Base-by-base conservation (phyloP, 1,140 invertebrate species). In the Homarus americanus region DNA sequence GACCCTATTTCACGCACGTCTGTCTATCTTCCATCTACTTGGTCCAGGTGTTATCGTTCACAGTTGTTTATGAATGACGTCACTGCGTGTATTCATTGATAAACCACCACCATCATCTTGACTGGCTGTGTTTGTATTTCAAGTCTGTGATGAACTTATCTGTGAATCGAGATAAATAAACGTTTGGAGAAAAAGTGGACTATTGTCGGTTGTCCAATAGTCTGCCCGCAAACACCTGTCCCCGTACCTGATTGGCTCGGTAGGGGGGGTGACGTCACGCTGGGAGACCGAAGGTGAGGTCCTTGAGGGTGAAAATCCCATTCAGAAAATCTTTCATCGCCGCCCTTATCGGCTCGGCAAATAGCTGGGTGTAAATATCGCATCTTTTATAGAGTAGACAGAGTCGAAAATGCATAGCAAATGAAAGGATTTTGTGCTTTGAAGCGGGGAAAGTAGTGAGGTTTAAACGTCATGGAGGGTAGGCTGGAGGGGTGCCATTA, bases 121-220 rank as follows among this genome's bases (percentile, higher is more conserved):
- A n/a, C n/a, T n/a, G n/a, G n/a, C n/a, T n/a, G n/a, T n/a, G n/a
- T n/a, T n/a, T n/a, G n/a, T n/a, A n/a, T n/a, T n/a, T n/a, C n/a
- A n/a, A n/a, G n/a, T n/a, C n/a, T n/a, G n/a, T n/a, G n/a, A n/a
- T n/a, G n/a, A n/a, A n/a, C n/a, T n/a, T n/a, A n/a, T n/a, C n/a
- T n/a, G n/a, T n/a, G n/a, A n/a, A n/a, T n/a, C n/a, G n/a, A n/a
- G n/a, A n/a, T n/a, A n/a, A n/a, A n/a, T n/a, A n/a, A n/a, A n/a
- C n/a, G n/a, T n/a, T n/a, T n/a, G n/a, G n/a, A n/a, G n/a, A n/a
- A n/a, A n/a, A n/a, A n/a, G n/a, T n/a, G n/a, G n/a, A n/a, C n/a
- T n/a, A n/a, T n/a, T n/a, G n/a, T n/a, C n/a, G n/a, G 63, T 32
- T 69, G 63, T 69, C 63, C 63, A 63, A 63, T 69, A 32, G 63